These are phyloP conservation scores for Trialeurodes vaporariorum DNA, from an alignment of 1,140 invertebrate genomes.

Conservation along the genomic window DNA sequence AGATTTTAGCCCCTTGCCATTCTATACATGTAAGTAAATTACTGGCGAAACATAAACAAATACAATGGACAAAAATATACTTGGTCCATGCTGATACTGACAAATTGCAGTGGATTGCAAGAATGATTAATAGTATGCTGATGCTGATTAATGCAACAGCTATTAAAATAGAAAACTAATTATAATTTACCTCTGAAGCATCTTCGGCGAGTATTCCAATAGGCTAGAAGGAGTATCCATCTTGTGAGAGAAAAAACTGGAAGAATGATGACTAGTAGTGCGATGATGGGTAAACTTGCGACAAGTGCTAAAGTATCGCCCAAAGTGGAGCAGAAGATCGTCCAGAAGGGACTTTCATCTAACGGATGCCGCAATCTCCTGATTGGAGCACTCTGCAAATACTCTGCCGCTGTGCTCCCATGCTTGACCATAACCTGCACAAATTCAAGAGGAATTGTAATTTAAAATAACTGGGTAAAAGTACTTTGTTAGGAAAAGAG, in stretches of 20 bases:
- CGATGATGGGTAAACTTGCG: not conserved
- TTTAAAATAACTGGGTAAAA: too few species aligned
- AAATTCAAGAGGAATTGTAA: not conserved
- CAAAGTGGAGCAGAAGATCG: not conserved
- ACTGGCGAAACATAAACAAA: too few species aligned
- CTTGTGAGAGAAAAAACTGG: not conserved
- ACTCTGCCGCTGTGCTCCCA: not conserved
- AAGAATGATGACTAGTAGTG: not conserved
- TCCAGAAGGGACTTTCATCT: not conserved
- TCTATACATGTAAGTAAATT: too few species aligned
- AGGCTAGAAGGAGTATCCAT: not conserved
- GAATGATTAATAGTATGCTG: too few species aligned
- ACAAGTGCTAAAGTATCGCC: not conserved
- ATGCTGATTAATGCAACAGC: too few species aligned
- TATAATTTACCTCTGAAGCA: not conserved
- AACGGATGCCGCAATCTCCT: not conserved
- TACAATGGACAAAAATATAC: too few species aligned
- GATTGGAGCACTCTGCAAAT: not conserved
- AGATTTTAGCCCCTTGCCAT: too few species aligned
- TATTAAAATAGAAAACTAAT: too few species aligned
- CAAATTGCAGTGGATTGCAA: too few species aligned
- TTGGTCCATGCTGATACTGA: too few species aligned
- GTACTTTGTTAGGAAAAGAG: too few species aligned
- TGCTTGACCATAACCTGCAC: not conserved
- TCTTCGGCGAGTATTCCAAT: not conserved